These are phyloP conservation scores for Microplitis manilae DNA, from an alignment of 2,888 invertebrate genomes.

Conservation along the genomic window DNA sequence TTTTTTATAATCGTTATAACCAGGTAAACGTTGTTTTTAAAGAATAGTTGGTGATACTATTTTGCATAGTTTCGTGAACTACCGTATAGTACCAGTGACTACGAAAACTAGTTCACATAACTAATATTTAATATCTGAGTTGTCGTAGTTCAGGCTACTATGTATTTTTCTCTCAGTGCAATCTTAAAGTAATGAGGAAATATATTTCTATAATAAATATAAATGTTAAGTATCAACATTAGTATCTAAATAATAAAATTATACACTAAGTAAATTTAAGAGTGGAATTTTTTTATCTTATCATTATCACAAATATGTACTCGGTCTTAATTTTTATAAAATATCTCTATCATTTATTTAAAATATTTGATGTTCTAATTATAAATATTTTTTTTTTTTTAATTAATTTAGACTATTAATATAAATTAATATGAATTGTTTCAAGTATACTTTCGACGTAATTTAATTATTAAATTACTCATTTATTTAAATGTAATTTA, in stretches of 20 bases:
- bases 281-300: conserved; percentile 4
- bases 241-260: background rate
- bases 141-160: too few relatives aligned
- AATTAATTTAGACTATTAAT: background rate
- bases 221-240: background rate
- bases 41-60: too few relatives aligned
- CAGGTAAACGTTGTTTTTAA: too few relatives aligned
- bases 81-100: too few relatives aligned
- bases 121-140: too few relatives aligned
- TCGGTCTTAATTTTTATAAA: background rate
- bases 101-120: too few relatives aligned
- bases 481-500: background rate
- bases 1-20: too few relatives aligned
- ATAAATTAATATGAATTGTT: background rate
- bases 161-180: too few relatives aligned
- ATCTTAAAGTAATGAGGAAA: too few relatives aligned
- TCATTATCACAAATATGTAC: conserved; percentile 7
- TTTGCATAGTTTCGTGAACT: too few relatives aligned
- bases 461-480: background rate
- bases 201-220: background rate
- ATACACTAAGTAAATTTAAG: background rate
- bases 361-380: background rate
- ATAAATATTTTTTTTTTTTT: background rate
- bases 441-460: background rate
- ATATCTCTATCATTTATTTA: background rate